Percentiles rank a stretch among this genome's conserved stretches.
phyloP scores from a whole-genome alignment of 2,888 invertebrate genomes.

The Melieria omissa region DNA sequence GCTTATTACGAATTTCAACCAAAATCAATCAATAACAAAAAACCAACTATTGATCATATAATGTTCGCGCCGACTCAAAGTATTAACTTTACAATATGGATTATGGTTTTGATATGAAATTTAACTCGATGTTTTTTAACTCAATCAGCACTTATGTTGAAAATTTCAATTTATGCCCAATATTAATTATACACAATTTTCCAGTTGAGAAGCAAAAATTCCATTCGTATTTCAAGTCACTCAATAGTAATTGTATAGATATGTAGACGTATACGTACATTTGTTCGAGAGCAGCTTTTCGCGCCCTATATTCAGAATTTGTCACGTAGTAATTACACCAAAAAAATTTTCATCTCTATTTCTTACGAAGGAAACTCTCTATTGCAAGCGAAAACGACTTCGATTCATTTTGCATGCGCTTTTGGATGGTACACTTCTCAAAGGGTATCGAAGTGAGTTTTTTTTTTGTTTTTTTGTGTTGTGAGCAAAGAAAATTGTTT shows the following conservation, averaged over 20 bases:
- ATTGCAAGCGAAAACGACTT: neutral
- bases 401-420: neutral
- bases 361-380: neutral
- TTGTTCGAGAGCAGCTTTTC: neutral
- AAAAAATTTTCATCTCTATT: neutral
- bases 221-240: slow-evolving; percentile 14
- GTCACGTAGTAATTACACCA: neutral
- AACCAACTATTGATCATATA: no score
- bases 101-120: no score
- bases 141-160: no score
- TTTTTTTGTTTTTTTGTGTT: slow-evolving; percentile 34
- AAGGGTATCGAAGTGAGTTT: slow-evolving; percentile 49
- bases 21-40: no score
- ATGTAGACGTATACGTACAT: neutral
- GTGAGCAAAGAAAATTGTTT: neutral
- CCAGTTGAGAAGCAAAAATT: slow-evolving; percentile 50
- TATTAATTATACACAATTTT: no score
- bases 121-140: no score
- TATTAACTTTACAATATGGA: no score
- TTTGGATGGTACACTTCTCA: slow-evolving; percentile 41
- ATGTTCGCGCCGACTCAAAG: no score
- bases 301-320: neutral
- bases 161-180: no score
- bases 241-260: neutral
- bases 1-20: no score